Percentiles rank a stretch among this genome's conserved stretches.
These are phyloP conservation scores for Myanophis thanlyinensis DNA, from an alignment of 2,113 vertebrate species.

Conservation along the genomic window DNA sequence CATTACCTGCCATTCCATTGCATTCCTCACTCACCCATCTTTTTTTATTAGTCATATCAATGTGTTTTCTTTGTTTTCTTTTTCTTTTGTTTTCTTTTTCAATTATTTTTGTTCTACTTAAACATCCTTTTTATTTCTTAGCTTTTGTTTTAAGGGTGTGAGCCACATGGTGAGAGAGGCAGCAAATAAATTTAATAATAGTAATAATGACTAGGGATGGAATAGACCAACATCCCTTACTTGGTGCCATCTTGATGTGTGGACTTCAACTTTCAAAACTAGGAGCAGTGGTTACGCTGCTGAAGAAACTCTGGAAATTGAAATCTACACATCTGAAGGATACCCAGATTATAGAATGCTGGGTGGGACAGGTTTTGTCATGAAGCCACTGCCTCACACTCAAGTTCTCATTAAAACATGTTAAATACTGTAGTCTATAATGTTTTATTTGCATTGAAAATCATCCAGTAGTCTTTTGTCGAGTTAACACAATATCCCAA, in stretches of 20 bases:
- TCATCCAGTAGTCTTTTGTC: not conserved
- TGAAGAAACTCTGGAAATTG: not conserved
- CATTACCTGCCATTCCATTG: not conserved
- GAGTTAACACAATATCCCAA: not conserved
- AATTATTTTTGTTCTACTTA: too few species aligned
- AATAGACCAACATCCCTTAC: not conserved
- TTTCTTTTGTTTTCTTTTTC: too few species aligned
- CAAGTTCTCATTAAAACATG: not conserved
- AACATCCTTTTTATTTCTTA: too few species aligned
- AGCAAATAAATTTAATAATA: too few species aligned
- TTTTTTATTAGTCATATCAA: too few species aligned
- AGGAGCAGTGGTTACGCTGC: not conserved
- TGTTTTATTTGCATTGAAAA: not conserved
- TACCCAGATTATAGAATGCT: not conserved
- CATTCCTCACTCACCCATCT: too few species aligned
- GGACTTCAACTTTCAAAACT: not conserved
- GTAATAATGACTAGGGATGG: not conserved
- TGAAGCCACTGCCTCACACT: not conserved
- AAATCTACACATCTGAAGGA: not conserved
- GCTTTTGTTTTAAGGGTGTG: too few species aligned
- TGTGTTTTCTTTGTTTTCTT: too few species aligned
- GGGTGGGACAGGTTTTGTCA: not conserved
- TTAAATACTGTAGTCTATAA: not conserved
- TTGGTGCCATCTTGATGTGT: not conserved
- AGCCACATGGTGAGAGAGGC: too few species aligned